Percentiles rank a stretch among this genome's conserved stretches.
Conservation (phyloP, 2,113 vertebrate genomes). For the Oplegnathus fasciatus region DNA sequence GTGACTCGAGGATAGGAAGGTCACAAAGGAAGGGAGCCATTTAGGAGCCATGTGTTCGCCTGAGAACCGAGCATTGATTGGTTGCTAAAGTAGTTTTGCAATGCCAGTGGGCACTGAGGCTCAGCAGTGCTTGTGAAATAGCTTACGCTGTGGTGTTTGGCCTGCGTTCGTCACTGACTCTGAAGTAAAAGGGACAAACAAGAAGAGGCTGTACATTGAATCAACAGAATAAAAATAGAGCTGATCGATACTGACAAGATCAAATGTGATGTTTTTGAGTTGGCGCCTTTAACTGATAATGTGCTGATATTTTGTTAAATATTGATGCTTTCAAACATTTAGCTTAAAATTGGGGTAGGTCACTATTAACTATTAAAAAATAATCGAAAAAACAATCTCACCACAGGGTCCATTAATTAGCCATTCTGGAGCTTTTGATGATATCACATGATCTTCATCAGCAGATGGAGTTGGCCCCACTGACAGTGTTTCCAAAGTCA, state of each 20-base stretch:
- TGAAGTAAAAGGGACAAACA: conserved; percentile 19
- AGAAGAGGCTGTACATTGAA: not conserved
- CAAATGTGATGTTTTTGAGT: not conserved
- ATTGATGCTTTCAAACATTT: not conserved
- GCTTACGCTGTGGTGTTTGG: conserved; percentile 4
- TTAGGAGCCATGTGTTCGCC: conserved; percentile 8
- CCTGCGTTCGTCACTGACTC: not conserved
- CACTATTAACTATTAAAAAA: not conserved
- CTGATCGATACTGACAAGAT: not conserved
- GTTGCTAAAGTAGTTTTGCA: conserved; percentile 41
- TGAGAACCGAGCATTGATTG: conserved; percentile 11
- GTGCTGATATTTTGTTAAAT: not conserved
- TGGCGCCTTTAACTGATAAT: not conserved
- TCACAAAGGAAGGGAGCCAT: conserved; percentile 23
- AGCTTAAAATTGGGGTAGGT: not conserved
- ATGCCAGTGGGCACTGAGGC: conserved; percentile 22
- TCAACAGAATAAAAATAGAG: not conserved
- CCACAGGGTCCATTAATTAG: not conserved
- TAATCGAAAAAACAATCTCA: not conserved
- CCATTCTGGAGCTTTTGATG: not conserved
- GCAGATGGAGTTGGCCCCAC: not conserved
- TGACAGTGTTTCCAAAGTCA: not conserved
- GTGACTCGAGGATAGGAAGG: conserved; percentile 10
- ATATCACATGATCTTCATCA: not conserved
- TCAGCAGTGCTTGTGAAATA: conserved; percentile 44